These are phyloP conservation scores for Drosophila leonis DNA, from an alignment of 2,888 invertebrate genomes.

Conservation along the genomic window DNA sequence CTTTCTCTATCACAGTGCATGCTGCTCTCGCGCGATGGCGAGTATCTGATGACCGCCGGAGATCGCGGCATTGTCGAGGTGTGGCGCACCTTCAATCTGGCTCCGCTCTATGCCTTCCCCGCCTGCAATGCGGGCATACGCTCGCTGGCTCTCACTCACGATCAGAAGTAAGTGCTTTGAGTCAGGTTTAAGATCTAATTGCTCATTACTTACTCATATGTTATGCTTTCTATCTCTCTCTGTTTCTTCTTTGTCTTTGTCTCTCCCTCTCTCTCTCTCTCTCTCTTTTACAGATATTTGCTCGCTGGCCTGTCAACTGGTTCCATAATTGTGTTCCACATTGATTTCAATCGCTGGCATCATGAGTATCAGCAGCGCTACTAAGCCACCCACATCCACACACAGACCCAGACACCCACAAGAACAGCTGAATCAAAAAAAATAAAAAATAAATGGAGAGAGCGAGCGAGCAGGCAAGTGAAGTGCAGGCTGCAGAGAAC, in stretches of 20 bases:
- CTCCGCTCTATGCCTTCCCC: constrained; percentile 98
- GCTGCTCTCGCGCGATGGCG: constrained; percentile 98
- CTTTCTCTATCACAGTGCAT: constrained; percentile 88
- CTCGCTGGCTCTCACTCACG: constrained; percentile 97
- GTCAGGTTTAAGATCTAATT: background rate
- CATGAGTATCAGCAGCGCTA: constrained; percentile 98
- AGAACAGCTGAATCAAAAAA: constrained; percentile 18
- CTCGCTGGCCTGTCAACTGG: constrained; percentile 98
- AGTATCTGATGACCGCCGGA: constrained; percentile 99
- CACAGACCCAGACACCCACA: background rate
- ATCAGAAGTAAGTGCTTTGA: constrained; percentile 94
- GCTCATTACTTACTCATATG: background rate
- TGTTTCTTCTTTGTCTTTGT: background rate
- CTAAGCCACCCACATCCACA: constrained; percentile 84
- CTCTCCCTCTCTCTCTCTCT: constrained; percentile 3
- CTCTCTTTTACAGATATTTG: constrained; percentile 90
- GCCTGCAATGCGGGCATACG: constrained; percentile 97
- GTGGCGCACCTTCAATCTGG: constrained; percentile 98
- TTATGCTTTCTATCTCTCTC: background rate
- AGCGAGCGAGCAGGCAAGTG: constrained; percentile 49
- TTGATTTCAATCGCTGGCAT: constrained; percentile 99
- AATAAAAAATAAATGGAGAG: background rate
- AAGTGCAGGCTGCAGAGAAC: background rate
- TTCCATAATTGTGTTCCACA: constrained; percentile 99
- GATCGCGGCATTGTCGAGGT: constrained; percentile 99